A percentile compares a stretch with the other conserved stretches of the same genome.
Evolutionary conservation across 2,113 vertebrate species (phyloP).

Genomic region (Australoheros scitulus): DNA sequence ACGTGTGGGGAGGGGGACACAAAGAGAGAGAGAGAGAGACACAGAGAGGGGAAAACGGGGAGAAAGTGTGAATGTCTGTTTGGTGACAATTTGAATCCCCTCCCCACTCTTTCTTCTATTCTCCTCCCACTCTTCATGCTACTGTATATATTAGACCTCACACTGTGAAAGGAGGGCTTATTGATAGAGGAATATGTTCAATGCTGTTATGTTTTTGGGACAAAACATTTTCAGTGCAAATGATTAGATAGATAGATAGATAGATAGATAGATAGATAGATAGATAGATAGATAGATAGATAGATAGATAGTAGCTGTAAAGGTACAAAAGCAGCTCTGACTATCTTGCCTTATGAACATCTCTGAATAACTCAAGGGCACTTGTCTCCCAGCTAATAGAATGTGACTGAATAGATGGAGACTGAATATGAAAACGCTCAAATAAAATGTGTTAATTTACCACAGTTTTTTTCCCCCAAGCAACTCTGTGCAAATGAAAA

Average conservation of each 20-base stretch:
- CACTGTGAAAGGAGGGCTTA: neutral
- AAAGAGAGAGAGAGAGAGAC: neutral
- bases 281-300: neutral
- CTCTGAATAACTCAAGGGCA: slow-evolving; percentile 47
- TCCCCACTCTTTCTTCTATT: slow-evolving; percentile 57
- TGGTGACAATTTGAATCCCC: slow-evolving; percentile 67
- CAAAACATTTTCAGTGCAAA: neutral
- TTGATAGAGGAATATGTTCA: neutral
- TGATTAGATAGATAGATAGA: too few species aligned
- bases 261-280: too few species aligned
- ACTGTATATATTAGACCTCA: neutral
- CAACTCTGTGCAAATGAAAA: neutral
- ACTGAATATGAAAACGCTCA: slow-evolving; percentile 13
- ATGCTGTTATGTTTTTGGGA: neutral
- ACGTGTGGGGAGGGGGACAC: slow-evolving; percentile 26
- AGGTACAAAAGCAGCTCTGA: neutral
- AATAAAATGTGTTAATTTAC: neutral
- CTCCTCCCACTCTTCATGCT: slow-evolving; percentile 51
- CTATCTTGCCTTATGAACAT: slow-evolving; percentile 7
- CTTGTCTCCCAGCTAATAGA: slow-evolving; percentile 16
- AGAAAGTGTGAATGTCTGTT: slow-evolving; percentile 63
- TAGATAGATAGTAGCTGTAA: neutral
- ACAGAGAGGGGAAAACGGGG: slow-evolving; percentile 38
- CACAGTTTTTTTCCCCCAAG: neutral
- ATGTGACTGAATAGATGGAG: slow-evolving; percentile 24